Conservation (phyloP, 2,888 invertebrate species). For the Empis stercorea region DNA sequence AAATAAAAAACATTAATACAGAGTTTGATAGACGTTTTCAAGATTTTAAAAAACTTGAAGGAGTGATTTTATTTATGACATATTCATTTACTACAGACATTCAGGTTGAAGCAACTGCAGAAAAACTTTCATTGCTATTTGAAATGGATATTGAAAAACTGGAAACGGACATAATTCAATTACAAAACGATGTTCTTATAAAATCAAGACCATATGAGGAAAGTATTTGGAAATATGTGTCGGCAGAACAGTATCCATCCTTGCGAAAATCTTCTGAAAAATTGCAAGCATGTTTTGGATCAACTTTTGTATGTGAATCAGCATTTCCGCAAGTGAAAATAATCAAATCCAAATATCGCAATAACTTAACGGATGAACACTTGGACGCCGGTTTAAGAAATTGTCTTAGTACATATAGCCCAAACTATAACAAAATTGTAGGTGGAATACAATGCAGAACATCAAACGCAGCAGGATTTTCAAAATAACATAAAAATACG, state of each 20-base stretch:
- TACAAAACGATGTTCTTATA: background rate
- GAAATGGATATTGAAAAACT: background rate
- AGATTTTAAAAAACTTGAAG: background rate
- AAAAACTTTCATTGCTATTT: background rate
- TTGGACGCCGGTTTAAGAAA: background rate
- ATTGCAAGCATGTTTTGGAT: background rate
- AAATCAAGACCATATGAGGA: background rate
- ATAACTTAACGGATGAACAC: slow-evolving; percentile 1
- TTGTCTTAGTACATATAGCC: background rate
- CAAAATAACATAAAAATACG: background rate
- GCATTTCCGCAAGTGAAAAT: slow-evolving; percentile 1
- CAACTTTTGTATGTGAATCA: background rate
- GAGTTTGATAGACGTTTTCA: background rate
- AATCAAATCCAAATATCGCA: slow-evolving; percentile 1
- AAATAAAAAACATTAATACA: background rate
- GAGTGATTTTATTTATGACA: background rate
- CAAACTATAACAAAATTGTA: slow-evolving; percentile 1
- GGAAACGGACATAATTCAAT: background rate
- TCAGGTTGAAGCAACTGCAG: background rate
- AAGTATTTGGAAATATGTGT: background rate
- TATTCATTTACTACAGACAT: background rate
- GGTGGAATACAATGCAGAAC: background rate
- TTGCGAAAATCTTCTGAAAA: background rate
- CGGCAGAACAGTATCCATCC: background rate
- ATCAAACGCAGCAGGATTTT: background rate